Evolutionary conservation across 1,140 invertebrate species (phyloP).

Genomic region (Pinna nobilis): DNA sequence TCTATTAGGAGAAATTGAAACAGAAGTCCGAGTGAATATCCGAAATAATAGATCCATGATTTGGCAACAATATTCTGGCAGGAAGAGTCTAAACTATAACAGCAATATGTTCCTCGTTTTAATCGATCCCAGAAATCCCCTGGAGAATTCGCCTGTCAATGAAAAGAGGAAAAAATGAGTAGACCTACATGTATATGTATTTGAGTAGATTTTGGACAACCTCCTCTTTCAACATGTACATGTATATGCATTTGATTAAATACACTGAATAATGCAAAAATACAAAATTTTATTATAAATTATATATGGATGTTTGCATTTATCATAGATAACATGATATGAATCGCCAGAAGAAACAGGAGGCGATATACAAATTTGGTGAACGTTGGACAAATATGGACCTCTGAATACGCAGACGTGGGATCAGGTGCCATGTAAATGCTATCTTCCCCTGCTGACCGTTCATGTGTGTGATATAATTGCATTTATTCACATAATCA

Average conservation of each 20-base stretch:
- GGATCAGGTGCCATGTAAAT: no score
- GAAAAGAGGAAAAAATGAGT: no score
- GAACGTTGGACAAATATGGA: no score
- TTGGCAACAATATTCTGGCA: constrained; percentile 40
- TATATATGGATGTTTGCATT: no score
- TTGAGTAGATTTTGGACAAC: not conserved
- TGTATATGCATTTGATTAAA: not conserved
- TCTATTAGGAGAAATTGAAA: constrained; percentile 54
- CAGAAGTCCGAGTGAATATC: constrained; percentile 48
- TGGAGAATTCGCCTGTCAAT: constrained; percentile 39
- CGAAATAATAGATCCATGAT: constrained; percentile 48
- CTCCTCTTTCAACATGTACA: not conserved
- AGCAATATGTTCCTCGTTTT: constrained; percentile 37
- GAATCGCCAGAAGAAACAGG: no score
- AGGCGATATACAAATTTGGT: no score
- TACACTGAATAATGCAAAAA: not conserved
- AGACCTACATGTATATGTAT: no score
- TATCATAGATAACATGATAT: no score
- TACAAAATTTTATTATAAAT: not conserved
- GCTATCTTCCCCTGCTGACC: no score
- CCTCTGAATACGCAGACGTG: no score
- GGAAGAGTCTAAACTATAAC: constrained; percentile 27
- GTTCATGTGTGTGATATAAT: no score
- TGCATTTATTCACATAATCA: no score
- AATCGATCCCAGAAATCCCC: constrained; percentile 31